Base-by-base conservation (phyloP, 2,888 invertebrate species). In the Lacanobia oleracea region DNA sequence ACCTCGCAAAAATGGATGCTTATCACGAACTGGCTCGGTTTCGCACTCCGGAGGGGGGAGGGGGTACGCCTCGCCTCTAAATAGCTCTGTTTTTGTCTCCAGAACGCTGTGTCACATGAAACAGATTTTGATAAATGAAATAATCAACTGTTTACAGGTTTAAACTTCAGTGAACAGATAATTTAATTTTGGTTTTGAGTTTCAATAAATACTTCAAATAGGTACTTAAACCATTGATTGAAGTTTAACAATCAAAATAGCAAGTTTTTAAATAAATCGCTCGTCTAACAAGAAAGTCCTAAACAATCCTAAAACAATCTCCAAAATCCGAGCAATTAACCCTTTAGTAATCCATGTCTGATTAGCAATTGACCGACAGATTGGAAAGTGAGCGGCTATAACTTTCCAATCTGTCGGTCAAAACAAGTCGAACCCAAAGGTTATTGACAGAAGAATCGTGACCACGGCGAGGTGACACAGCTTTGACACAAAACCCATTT, bases 1-100 rank as follows among this genome's bases (percentile, higher is more conserved):
- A 86, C 81, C 78, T 84, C 82, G 81, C 84, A 77, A 87, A 90
- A 90, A 90, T 88, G 90, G 88, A 91, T 88, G 91, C 90, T 91
- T 91, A 91, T 91, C 91, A 90, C 90, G 89, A 88, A 87, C 87
- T 75, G 78, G 78, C 79, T 86, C 85, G 88, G 87, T 86, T 74
- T 69, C 66, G 66, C 67, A 56, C 33, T 56, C 33, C n/a, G 2
- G 18, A 18, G n/a, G 56, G 18, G 18, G 10, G 33, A 10, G 27
- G 53, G 53, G 53, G 10, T 12, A 16, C 56, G 10, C 33, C 33
- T 43, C 33, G 61, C 60, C 65, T 81, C 77, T 88, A 89, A 89
- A 89, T 90, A 87, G 90, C 86, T 83, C 83, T 85, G 89, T 87
- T 90, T 90, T 91, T 90, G 89, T 88, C 87, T 86, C 67, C 56